Percentiles rank a stretch among this genome's conserved stretches.
These are phyloP conservation scores for Aproaerema taeniolella DNA, from an alignment of 2,888 invertebrate genomes.

Conservation along the genomic window DNA sequence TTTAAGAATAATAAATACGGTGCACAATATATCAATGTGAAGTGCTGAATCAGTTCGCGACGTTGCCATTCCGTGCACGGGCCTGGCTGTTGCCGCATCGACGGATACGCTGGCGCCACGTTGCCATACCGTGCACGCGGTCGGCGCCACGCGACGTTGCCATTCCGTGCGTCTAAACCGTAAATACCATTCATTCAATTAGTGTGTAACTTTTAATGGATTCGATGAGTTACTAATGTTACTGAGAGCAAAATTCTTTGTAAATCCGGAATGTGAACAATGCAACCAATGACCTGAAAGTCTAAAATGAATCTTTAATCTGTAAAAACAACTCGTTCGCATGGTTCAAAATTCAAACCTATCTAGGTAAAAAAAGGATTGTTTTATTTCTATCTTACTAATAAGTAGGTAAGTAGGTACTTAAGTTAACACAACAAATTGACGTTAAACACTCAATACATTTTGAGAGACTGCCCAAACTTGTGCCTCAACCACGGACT, in stretches of 20 bases:
- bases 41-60: conserved; percentile 67
- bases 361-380: no score
- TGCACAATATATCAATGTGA: no score
- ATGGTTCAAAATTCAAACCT: no score
- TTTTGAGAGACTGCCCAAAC: no score
- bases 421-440: no score
- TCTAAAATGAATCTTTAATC: no score
- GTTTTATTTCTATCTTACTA: no score
- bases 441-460: no score
- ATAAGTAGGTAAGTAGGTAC: no score
- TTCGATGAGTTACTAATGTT: conserved; percentile 32
- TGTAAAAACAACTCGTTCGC: no score
- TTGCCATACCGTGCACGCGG: conserved; percentile 43
- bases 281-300: conserved; percentile 14
- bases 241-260: no score
- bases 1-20: conserved; percentile 7
- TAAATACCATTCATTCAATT: conserved; percentile 69
- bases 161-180: conserved; percentile 44
- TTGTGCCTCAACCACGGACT: no score
- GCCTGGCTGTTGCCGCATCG: conserved; percentile 49
- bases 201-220: conserved; percentile 44
- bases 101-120: conserved; percentile 54
- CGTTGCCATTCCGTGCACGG: conserved; percentile 50
- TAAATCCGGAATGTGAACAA: conserved; percentile 21
- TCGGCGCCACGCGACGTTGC: conserved; percentile 38